Evolutionary conservation across 2,888 invertebrate species (phyloP), one percentile per base, ranked within the genome.

Genomic region (Tipula confusa): DNA sequence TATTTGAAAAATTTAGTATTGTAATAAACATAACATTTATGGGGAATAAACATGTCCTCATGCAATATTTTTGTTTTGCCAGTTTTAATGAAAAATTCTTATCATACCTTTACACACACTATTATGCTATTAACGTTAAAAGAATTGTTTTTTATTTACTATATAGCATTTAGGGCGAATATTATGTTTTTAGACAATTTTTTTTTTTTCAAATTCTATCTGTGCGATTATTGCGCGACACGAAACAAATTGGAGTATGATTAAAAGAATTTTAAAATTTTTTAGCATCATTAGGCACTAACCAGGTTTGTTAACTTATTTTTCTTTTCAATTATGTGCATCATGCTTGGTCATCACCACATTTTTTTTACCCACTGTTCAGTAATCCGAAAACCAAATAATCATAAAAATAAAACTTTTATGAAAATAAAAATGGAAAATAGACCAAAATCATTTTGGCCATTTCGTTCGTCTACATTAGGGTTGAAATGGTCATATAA

Each of bases 61-160:
- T 64, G 64, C 64, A 24, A 24, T 24, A 64, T 64, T 18, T 24
- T 64, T 64, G 64, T 24, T 24, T 43, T 43, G 13, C 43, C n/a
- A n/a, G n/a, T 43, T 36, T 64, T 64, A 64, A 64, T 64, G 64
- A 64, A 64, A 64, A 64, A 64, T 64, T 64, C 64, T 64, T 64
- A 64, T 64, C 64, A 64, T 64, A 64, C 64, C 64, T 24, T 2
- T 64, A 24, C 64, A 64, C 24, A 64, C 15, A 43, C 7, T 5
- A n/a, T 2, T 24, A 64, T 64, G 24, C 64, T 64, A 11, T 64
- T 1, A 5, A 64, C 64, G 9, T 64, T 64, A 64, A 24, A 24
- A 18, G 4, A n/a, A 38, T 38, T 64, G 9, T 64, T 24, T 64
- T 64, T 6, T 64, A 64, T 64, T 64, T n/a, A n/a, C n/a, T n/a